Conservation (phyloP, 1,140 invertebrate species). For the Apis mellifera region DNA sequence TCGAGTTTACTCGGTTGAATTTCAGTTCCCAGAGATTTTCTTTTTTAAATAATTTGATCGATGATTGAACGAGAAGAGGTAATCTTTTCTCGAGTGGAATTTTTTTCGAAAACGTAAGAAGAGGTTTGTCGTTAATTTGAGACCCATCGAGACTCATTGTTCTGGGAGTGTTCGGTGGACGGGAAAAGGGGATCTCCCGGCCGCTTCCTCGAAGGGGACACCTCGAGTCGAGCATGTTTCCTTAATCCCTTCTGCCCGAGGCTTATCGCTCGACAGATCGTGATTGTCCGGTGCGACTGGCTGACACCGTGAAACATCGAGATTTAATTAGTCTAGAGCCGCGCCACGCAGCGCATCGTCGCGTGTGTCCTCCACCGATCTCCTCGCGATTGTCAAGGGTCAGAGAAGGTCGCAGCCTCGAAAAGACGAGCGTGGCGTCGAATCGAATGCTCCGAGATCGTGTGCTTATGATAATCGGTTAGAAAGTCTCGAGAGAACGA, state of each 20-base stretch:
- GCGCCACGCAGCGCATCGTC: slow-evolving; percentile 32
- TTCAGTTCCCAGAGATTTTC: too few species aligned
- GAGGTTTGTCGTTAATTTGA: neutral
- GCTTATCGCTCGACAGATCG: slow-evolving; percentile 53
- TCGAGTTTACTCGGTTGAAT: too few species aligned
- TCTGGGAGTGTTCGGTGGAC: neutral
- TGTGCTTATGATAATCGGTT: neutral
- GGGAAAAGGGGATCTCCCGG: slow-evolving; percentile 17
- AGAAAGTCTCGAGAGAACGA: neutral
- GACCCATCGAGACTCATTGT: neutral
- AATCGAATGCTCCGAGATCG: neutral
- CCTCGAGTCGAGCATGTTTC: slow-evolving; percentile 29
- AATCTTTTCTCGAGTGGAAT: too few species aligned
- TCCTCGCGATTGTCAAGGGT: neutral
- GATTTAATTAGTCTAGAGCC: slow-evolving; percentile 52
- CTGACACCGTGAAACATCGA: slow-evolving; percentile 52
- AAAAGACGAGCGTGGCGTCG: neutral
- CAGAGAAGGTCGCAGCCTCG: neutral
- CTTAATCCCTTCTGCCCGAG: slow-evolving; percentile 43
- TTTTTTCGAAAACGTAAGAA: too few species aligned
- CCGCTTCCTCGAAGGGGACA: slow-evolving; percentile 19
- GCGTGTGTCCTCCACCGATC: neutral
- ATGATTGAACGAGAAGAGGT: too few species aligned
- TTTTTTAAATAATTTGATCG: too few species aligned
- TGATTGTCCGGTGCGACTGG: slow-evolving; percentile 34